Evolutionary conservation across 1,140 invertebrate species (phyloP), one percentile per base, ranked within the genome.

Genomic region (Phocides pigmalion): DNA sequence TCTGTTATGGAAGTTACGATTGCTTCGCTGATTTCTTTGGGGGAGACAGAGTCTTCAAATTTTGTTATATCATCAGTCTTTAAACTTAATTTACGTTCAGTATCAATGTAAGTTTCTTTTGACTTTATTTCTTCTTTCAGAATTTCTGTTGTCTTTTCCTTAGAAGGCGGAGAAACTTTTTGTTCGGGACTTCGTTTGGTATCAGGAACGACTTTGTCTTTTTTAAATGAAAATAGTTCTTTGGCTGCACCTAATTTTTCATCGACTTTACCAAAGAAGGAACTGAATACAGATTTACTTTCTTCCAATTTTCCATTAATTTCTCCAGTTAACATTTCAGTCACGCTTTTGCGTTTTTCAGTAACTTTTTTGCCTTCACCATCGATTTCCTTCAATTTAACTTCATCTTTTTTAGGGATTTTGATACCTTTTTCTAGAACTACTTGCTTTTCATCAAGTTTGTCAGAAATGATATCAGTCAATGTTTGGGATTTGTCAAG

Each of bases 371-470:
- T 62, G 46, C 11, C 51, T 65, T 74, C 74, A 74, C 69, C 76
- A 76, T 79, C 76, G 70, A 77, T 66, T 50, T 64, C 47, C 32
- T 54, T 69, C 37, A 28, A 35, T 66, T 50, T 65, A 6, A 16
- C 20, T 8, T 54, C 32, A 47, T 73, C 62, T 70, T 74, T 73
- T 41, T 32, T 22, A 15, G 37, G 19, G 66, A 62, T 64, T 49
- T 61, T 62, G 47, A 62, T 68, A 75, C 76, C 72, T 69, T 76
- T 87, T 76, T 86, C 83, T 81, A 77, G 66, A 81, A 72, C 62
- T 76, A 82, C 82, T 88, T 88, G 82, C 79, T 71, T 81, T 66
- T 73, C 62, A 80, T 82, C 82, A 85, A 85, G 81, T 85, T 81
- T 78, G 80, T 80, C 79, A 81, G 82, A 85, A 85, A 81, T 62